A percentile compares a stretch with the other conserved stretches of the same genome.
phyloP scores from a whole-genome alignment of 2,888 invertebrate species.

The Tetanocera ferruginea region DNA sequence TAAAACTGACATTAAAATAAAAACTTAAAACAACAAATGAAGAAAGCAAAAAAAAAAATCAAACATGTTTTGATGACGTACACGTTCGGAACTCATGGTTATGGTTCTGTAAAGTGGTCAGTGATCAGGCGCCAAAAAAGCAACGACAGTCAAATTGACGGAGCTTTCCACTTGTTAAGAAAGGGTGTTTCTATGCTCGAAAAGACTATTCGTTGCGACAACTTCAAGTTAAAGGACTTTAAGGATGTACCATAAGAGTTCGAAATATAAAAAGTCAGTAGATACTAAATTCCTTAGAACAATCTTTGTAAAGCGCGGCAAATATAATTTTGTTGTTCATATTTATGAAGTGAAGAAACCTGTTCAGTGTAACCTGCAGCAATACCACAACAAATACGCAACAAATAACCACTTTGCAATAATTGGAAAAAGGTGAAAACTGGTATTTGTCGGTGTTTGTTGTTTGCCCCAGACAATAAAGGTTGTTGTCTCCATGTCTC shows the following conservation, averaged over 20 bases:
- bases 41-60: slow-evolving; percentile 11
- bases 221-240: too few relatives aligned
- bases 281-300: too few relatives aligned
- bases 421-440: slow-evolving; percentile 35
- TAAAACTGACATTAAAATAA: background rate
- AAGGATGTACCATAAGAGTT: too few relatives aligned
- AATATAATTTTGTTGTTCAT: too few relatives aligned
- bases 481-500: slow-evolving; percentile 2
- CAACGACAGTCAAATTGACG: background rate
- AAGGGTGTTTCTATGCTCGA: background rate
- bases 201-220: background rate
- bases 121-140: background rate
- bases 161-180: background rate
- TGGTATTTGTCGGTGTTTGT: slow-evolving; percentile 10
- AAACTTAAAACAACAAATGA: slow-evolving; percentile 4
- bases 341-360: background rate
- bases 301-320: too few relatives aligned
- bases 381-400: background rate
- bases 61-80: slow-evolving; percentile 29
- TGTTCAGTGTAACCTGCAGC: background rate
- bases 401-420: background rate
- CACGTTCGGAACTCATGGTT: background rate
- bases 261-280: too few relatives aligned
- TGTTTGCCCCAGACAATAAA: background rate
- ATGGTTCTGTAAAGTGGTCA: slow-evolving; percentile 14